phyloP scores from a whole-genome alignment of 2,888 invertebrate genomes.

The Lutraria lutraria region DNA sequence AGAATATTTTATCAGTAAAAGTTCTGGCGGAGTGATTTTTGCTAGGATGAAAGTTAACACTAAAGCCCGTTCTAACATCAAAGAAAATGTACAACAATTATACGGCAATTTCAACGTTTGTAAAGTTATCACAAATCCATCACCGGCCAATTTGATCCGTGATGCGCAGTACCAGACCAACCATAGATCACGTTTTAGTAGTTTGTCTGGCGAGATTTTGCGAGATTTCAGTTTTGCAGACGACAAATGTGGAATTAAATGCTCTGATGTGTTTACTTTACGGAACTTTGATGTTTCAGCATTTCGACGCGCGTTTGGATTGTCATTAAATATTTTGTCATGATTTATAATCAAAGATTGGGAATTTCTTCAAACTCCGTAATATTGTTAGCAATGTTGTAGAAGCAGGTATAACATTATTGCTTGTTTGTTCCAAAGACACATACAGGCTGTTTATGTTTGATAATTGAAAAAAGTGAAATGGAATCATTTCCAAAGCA shows the following conservation, averaged over 20 bases:
- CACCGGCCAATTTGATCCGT: slow-evolving; percentile 60
- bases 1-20: background rate
- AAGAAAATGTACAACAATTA: slow-evolving; percentile 38
- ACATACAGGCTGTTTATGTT: background rate
- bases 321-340: slow-evolving; percentile 62
- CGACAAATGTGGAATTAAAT: slow-evolving; percentile 61
- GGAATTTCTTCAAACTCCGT: slow-evolving; percentile 3
- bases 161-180: slow-evolving; percentile 58
- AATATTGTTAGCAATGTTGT: slow-evolving; percentile 10
- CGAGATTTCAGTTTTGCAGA: slow-evolving; percentile 51
- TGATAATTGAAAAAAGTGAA: background rate
- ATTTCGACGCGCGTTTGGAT: slow-evolving; percentile 32
- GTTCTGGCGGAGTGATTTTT: slow-evolving; percentile 20
- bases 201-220: slow-evolving; percentile 55
- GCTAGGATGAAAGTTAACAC: slow-evolving; percentile 26
- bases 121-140: slow-evolving; percentile 56
- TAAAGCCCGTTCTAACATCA: slow-evolving; percentile 36
- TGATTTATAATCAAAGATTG: slow-evolving; percentile 39
- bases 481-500: no score
- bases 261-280: slow-evolving; percentile 56
- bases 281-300: slow-evolving; percentile 55
- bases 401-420: background rate
- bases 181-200: slow-evolving; percentile 69
- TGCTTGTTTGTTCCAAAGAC: slow-evolving; percentile 4
- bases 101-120: slow-evolving; percentile 44